Evolutionary conservation across 2,888 invertebrate species (phyloP).

Genomic region (Drosophila kanekoi): DNA sequence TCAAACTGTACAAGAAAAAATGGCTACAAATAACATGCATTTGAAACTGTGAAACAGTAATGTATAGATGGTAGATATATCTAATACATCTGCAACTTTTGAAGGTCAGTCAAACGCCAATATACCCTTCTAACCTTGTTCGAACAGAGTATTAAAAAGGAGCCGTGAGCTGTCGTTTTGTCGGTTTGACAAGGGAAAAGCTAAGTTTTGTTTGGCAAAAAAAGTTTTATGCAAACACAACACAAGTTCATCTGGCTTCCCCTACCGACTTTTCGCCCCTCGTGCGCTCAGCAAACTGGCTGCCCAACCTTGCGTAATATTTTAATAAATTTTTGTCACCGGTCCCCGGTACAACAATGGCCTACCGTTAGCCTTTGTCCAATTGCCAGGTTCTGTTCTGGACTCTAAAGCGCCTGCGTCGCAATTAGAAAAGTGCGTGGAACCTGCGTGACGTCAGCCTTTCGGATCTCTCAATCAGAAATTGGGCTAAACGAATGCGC

Average conservation of each 20-base stretch:
- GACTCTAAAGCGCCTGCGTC: conserved; percentile 38
- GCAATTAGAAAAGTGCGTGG: conserved; percentile 64
- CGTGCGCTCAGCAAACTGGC: conserved; percentile 30
- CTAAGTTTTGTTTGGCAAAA: conserved; percentile 62
- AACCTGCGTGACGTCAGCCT: conserved; percentile 49
- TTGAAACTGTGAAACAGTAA: too few relatives aligned
- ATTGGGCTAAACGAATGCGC: conserved; percentile 4
- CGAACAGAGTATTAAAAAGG: conserved; percentile 6
- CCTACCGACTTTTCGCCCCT: neutral
- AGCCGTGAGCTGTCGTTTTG: conserved; percentile 5
- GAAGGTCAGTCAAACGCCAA: neutral
- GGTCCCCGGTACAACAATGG: conserved; percentile 28
- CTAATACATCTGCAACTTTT: neutral
- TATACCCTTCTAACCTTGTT: neutral
- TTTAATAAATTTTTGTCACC: conserved; percentile 80
- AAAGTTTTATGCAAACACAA: conserved; percentile 71
- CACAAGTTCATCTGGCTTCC: conserved; percentile 30
- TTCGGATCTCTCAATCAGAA: conserved; percentile 5
- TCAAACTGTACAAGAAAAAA: too few relatives aligned
- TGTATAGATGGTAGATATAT: too few relatives aligned
- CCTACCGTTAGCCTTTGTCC: conserved; percentile 52
- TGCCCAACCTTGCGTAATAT: conserved; percentile 78
- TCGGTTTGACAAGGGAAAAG: conserved; percentile 49
- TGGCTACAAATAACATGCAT: too few relatives aligned
- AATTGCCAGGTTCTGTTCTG: conserved; percentile 16